These are phyloP conservation scores for Sebastes schlegelii DNA, from an alignment of 2,113 vertebrate species.

Conservation along the genomic window DNA sequence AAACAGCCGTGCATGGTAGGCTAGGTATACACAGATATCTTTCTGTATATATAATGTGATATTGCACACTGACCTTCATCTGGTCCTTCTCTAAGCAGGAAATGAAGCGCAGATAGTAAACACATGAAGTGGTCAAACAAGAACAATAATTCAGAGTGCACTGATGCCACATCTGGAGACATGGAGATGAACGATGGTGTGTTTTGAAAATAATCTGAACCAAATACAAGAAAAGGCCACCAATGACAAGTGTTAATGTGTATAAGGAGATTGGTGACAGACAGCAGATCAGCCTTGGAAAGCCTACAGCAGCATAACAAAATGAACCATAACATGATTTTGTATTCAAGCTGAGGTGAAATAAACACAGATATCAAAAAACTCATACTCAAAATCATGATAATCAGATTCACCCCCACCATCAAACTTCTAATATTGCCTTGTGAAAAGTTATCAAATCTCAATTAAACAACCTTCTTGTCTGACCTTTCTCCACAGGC, in stretches of 20 bases:
- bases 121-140: not conserved
- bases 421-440: not conserved
- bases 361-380: too few relatives aligned
- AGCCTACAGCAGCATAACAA: not conserved
- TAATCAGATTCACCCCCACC: not conserved
- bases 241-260: not conserved
- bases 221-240: not conserved
- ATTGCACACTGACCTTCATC: slow-evolving; percentile 1
- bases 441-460: not conserved
- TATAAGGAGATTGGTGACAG: not conserved
- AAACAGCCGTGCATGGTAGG: too few relatives aligned
- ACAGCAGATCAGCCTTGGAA: not conserved
- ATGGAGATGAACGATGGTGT: not conserved
- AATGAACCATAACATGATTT: not conserved
- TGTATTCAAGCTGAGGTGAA: not conserved
- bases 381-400: not conserved
- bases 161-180: not conserved
- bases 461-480: not conserved
- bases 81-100: not conserved
- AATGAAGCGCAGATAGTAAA: not conserved
- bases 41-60: not conserved
- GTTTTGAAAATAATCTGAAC: not conserved
- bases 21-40: too few relatives aligned
- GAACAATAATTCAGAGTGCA: not conserved
- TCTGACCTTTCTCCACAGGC: not conserved